phyloP scores from a whole-genome alignment of 2,888 invertebrate species.

The Thymelicus sylvestris region DNA sequence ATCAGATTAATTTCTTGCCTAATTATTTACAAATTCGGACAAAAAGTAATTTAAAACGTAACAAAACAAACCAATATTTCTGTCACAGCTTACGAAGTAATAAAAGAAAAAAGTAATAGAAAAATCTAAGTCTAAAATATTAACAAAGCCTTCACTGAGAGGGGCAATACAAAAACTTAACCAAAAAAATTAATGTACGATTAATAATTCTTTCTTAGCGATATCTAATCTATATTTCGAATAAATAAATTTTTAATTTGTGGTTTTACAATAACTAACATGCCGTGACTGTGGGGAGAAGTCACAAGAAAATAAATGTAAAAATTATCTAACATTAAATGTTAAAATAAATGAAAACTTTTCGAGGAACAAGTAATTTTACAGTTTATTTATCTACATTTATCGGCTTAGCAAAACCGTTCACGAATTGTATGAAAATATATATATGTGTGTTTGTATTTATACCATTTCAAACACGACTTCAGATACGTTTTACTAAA shows the following conservation, averaged over 20 bases:
- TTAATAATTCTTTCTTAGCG: constrained; percentile 29
- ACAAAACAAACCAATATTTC: not conserved
- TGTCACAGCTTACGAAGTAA: constrained; percentile 4
- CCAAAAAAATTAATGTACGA: constrained; percentile 6
- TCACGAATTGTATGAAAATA: constrained; percentile 21
- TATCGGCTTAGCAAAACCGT: constrained; percentile 17
- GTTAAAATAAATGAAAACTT: constrained; percentile 34
- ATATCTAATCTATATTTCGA: constrained; percentile 31
- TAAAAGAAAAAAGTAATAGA: constrained; percentile 1
- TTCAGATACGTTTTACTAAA: constrained; percentile 11
- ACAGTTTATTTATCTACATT: constrained; percentile 31
- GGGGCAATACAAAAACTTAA: constrained; percentile 30
- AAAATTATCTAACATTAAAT: constrained; percentile 24
- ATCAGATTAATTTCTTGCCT: constrained; percentile 1
- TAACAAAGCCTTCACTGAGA: constrained; percentile 8
- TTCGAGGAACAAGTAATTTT: constrained; percentile 32
- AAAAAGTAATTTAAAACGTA: not conserved
- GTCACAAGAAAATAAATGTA: constrained; percentile 11
- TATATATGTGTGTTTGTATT: constrained; percentile 9
- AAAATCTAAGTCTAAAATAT: constrained; percentile 11
- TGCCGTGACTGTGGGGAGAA: constrained; percentile 23
- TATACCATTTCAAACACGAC: constrained; percentile 10
- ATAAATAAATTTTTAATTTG: constrained; percentile 29
- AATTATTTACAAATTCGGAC: constrained; percentile 5
- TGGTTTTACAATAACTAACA: constrained; percentile 23